Percentiles rank a stretch among this genome's conserved stretches.
Conservation (phyloP, 1,140 invertebrate genomes). For the Amphibalanus amphitrite region DNA sequence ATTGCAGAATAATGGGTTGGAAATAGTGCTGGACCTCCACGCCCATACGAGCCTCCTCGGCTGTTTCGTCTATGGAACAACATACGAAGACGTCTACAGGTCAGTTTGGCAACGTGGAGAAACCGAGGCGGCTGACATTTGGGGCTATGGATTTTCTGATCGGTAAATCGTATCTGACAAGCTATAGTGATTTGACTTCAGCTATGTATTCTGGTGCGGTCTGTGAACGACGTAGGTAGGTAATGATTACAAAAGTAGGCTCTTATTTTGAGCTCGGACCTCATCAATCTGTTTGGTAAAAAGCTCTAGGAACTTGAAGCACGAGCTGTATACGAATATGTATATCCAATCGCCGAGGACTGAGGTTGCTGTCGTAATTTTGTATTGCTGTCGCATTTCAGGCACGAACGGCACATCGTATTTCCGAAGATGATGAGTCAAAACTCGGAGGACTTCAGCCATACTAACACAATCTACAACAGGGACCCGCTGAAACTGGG, state of each 20-base stretch:
- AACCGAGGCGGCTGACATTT: too few relatives aligned
- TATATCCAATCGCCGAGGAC: too few relatives aligned
- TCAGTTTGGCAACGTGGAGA: constrained; percentile 23
- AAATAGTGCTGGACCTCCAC: constrained; percentile 88
- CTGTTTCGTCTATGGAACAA: constrained; percentile 88
- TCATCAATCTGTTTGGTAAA: too few relatives aligned
- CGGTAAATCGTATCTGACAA: too few relatives aligned
- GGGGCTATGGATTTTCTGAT: too few relatives aligned
- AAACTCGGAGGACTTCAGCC: constrained; percentile 64
- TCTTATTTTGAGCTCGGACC: too few relatives aligned
- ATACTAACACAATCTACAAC: constrained; percentile 73
- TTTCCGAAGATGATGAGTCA: constrained; percentile 75
- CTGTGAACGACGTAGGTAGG: background rate
- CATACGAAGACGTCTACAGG: constrained; percentile 84
- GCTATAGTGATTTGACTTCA: background rate
- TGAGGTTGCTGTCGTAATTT: too few relatives aligned
- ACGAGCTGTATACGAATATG: too few relatives aligned
- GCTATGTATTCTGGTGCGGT: background rate
- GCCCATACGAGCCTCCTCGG: constrained; percentile 80
- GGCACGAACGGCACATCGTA: constrained; percentile 66
- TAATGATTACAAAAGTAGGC: background rate
- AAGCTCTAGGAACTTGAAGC: too few relatives aligned
- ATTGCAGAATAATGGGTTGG: constrained; percentile 53
- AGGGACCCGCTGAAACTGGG: constrained; percentile 65
- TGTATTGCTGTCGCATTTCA: constrained; percentile 25